Evolutionary conservation across 1,140 invertebrate genomes (phyloP).

Genomic region (Spodoptera litura): DNA sequence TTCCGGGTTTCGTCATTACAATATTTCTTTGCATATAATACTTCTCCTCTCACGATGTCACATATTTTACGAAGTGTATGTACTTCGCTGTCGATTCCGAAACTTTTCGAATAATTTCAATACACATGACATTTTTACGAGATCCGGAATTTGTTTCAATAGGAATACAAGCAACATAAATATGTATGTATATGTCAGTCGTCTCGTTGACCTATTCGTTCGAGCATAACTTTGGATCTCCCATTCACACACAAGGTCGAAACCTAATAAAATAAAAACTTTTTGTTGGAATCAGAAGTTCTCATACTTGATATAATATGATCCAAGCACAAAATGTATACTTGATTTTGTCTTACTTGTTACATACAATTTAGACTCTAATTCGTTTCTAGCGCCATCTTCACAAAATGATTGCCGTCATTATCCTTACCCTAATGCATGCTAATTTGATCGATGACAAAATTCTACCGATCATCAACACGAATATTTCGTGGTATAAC

Average conservation of each 20-base stretch:
- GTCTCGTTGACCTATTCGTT: slow-evolving; percentile 6
- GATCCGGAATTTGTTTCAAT: slow-evolving; percentile 20
- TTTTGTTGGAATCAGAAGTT: slow-evolving; percentile 6
- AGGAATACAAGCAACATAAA: slow-evolving; percentile 5
- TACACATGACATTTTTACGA: slow-evolving; percentile 34
- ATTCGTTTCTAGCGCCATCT: no score
- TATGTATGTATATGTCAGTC: not conserved
- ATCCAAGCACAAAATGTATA: not conserved
- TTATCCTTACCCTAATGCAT: no score
- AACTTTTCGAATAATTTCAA: slow-evolving; percentile 35
- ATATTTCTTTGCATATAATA: slow-evolving; percentile 1
- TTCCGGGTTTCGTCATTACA: no score
- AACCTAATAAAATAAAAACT: slow-evolving; percentile 8
- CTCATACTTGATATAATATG: not conserved
- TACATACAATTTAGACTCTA: no score
- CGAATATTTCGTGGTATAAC: no score
- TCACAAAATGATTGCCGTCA: no score
- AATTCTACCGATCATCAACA: no score
- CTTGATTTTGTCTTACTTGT: no score
- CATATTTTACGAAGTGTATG: slow-evolving; percentile 22
- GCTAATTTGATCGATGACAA: no score
- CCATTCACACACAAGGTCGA: not conserved
- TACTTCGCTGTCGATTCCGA: not conserved
- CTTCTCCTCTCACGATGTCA: not conserved
- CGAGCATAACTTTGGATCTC: not conserved